phyloP scores from a whole-genome alignment of 1,140 invertebrate species.

The Magallana ariakensis region DNA sequence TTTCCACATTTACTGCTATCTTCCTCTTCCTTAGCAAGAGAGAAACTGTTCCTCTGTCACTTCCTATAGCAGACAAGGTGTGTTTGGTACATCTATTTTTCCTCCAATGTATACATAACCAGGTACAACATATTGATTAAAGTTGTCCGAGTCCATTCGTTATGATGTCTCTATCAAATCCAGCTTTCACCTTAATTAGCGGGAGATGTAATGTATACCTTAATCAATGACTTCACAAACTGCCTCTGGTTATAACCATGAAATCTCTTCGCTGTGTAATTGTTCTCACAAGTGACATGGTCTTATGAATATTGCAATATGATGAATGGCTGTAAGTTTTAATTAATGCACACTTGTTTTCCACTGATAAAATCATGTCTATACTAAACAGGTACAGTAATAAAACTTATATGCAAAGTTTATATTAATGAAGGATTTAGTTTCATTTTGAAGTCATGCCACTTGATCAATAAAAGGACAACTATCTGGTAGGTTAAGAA shows the following conservation, averaged over 20 bases:
- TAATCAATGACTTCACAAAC: slow-evolving; percentile 21
- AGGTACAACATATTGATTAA: neutral
- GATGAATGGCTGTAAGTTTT: neutral
- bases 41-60: neutral
- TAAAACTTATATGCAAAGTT: no score
- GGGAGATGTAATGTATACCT: neutral
- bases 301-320: neutral
- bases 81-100: neutral
- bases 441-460: no score
- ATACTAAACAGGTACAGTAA: no score
- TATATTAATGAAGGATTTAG: no score
- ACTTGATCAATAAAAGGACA: no score
- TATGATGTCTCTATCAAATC: neutral
- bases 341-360: neutral
- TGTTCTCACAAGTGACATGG: neutral
- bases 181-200: neutral
- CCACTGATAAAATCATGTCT: no score
- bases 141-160: neutral
- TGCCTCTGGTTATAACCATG: neutral
- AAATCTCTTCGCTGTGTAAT: neutral
- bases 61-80: neutral
- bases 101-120: neutral
- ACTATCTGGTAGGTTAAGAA: no score
- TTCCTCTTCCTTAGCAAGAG: neutral
- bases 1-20: neutral